phyloP scores from a whole-genome alignment of 2,113 vertebrate species.

The Falcunculus frontatus region DNA sequence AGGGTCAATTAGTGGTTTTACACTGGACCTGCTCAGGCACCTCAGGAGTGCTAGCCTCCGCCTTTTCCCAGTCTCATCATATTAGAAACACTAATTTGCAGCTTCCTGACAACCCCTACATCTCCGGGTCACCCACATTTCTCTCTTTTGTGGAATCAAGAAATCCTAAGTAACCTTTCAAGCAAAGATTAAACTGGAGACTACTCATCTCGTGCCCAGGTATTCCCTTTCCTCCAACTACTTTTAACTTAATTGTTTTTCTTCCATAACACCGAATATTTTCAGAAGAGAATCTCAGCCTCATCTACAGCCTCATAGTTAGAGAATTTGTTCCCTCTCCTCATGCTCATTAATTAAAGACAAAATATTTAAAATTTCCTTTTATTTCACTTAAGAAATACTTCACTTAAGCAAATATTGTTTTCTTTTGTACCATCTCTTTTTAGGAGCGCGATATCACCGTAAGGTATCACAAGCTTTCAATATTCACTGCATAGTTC shows the following conservation, averaged over 20 bases:
- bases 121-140: neutral
- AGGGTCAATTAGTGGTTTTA: neutral
- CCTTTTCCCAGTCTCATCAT: fast-evolving
- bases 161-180: neutral
- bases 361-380: neutral
- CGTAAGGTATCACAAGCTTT: neutral
- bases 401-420: neutral
- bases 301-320: neutral
- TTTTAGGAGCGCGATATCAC: neutral
- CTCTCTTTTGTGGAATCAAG: neutral
- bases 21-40: neutral
- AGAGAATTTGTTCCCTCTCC: neutral
- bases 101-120: neutral
- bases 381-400: neutral
- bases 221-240: neutral
- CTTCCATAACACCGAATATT: neutral
- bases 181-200: neutral
- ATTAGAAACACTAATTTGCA: neutral
- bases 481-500: neutral
- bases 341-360: neutral
- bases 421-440: neutral
- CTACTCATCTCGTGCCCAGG: fast-evolving
- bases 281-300: neutral
- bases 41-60: neutral
- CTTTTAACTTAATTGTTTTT: neutral